phyloP scores from a whole-genome alignment of 1,140 invertebrate genomes.

The Euura lappo region DNA sequence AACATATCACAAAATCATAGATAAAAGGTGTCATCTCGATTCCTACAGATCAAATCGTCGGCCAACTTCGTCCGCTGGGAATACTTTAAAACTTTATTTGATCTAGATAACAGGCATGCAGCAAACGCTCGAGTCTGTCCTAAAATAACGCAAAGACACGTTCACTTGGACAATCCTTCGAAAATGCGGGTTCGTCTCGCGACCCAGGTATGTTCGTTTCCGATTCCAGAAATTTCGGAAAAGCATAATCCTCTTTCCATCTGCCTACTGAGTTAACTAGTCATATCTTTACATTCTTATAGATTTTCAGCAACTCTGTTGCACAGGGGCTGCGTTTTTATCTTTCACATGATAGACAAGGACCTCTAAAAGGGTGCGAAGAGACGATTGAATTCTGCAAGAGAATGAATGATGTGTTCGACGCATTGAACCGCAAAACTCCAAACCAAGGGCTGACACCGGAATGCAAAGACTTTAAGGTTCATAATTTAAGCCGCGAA shows the following conservation, averaged over 20 bases:
- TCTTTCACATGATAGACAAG: slow-evolving; percentile 9
- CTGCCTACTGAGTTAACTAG: no score
- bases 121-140: slow-evolving; percentile 12
- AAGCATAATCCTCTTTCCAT: no score
- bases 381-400: slow-evolving; percentile 25
- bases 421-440: slow-evolving; percentile 30
- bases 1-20: no score
- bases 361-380: slow-evolving; percentile 26
- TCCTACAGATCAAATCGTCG: slow-evolving; percentile 7
- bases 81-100: slow-evolving; percentile 13
- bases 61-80: slow-evolving; percentile 1
- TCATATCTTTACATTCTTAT: not conserved
- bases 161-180: slow-evolving; percentile 9
- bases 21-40: no score
- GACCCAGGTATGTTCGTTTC: not conserved
- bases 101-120: slow-evolving; percentile 8
- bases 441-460: slow-evolving; percentile 28
- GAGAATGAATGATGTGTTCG: slow-evolving; percentile 28
- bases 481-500: slow-evolving; percentile 9
- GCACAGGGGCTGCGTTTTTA: slow-evolving; percentile 29
- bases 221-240: no score
- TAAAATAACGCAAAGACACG: slow-evolving; percentile 16
- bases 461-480: slow-evolving; percentile 21
- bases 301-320: slow-evolving; percentile 33
- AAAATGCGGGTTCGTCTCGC: slow-evolving; percentile 15